Base-by-base conservation (phyloP, 92 coral and sea anemone genomes). In the Epizoanthus illoricatus region DNA sequence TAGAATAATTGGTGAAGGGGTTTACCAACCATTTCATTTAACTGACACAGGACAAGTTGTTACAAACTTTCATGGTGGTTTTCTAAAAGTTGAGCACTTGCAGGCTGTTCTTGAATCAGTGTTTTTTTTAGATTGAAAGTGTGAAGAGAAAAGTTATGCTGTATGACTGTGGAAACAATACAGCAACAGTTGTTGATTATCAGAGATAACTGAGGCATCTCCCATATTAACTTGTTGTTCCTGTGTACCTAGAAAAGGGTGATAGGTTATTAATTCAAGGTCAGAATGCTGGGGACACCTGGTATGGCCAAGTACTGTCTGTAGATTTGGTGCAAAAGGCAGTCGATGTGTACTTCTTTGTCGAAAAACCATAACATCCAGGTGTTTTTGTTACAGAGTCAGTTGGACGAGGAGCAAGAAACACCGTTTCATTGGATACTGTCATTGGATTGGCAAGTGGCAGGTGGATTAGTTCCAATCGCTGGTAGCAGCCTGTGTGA, bases 341-440 rank as follows among this genome's bases (percentile, higher is more conserved):
- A 59, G 90, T 83, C 64, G 90, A 89, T 33, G 92, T 89, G 63
- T 81, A 88, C 39, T 89, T 89, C 55, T 89, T 36, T 47, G 73
- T 89, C 73, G 92, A 86, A 71, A 86, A 42, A 59, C 65, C 63
- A 28, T 60, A 52, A 3, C 60, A 76, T 57, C 87, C 87, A 20
- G 19, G 66, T 78, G 49, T 1, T 58, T 89, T 86, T 86, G 83
- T 75, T 15, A 45, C 88, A 15, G 92, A 89, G 60, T 75, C 85
- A 11, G 73, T 81, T 42, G 84, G 87, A 79, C 82, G 92, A 83
- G 24, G 18, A 21, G 90, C 87, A 65, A 82, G 90, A 55, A 89
- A 89, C 85, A 68, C 87, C 7, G 90, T 89, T 60, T 41, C 52
- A 24, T 79, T 84, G 63, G 90, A 82, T 55, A 64, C 90, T 10